Conservation (phyloP, 2,888 invertebrate genomes). For the Sarcophaga subvicina region DNA sequence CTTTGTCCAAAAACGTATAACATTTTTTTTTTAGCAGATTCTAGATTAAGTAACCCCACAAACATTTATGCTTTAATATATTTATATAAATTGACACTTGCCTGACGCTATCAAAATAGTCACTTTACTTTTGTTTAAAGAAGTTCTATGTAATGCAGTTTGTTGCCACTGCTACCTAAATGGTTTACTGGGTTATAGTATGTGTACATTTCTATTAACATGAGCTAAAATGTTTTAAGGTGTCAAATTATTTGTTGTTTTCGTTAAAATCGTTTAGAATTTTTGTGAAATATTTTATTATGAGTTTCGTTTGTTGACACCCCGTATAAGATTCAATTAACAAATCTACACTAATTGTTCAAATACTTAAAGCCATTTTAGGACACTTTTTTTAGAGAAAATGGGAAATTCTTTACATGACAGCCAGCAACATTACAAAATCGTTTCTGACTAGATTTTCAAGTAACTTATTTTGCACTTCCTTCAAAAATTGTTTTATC, state of each 20-base stretch:
- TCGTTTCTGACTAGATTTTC: too few relatives aligned
- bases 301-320: neutral
- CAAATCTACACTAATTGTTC: neutral
- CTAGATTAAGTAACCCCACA: conserved; percentile 1
- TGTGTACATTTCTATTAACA: neutral
- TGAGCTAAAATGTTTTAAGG: neutral
- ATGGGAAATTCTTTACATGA: neutral
- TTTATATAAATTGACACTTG: neutral
- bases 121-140: too few relatives aligned
- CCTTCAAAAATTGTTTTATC: too few relatives aligned
- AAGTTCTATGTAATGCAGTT: too few relatives aligned
- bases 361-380: neutral
- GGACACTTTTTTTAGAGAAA: neutral
- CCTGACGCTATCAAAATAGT: neutral
- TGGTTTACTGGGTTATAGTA: neutral
- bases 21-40: neutral
- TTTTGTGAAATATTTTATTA: neutral
- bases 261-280: neutral
- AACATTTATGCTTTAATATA: neutral
- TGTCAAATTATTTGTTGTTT: neutral
- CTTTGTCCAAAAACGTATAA: conserved; percentile 19
- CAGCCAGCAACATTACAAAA: neutral
- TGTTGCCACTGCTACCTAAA: neutral
- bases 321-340: neutral
- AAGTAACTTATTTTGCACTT: too few relatives aligned